Conservation (phyloP, 2,113 vertebrate species). For the Delphinus delphis region DNA sequence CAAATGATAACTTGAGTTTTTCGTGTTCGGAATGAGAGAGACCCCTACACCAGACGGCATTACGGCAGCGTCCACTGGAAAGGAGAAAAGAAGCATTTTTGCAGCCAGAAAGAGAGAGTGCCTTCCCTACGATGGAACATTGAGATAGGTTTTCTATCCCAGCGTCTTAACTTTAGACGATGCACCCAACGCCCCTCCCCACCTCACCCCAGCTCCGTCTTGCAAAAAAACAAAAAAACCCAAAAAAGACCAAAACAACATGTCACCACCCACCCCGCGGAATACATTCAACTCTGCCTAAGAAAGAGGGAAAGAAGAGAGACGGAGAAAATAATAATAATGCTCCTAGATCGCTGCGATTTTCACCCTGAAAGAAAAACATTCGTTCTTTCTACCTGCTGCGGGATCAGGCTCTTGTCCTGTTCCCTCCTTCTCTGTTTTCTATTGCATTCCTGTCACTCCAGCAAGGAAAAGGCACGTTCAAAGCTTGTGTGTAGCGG, state of each 20-base stretch:
- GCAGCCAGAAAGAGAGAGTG: conserved; percentile 27
- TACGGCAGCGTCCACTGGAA: conserved; percentile 59
- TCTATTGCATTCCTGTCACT: neutral
- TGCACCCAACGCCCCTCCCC: conserved; percentile 63
- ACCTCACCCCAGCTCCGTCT: conserved; percentile 62
- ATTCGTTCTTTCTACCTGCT: conserved; percentile 70
- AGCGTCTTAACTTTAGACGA: conserved; percentile 81
- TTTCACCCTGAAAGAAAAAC: conserved; percentile 69
- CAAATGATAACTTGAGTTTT: conserved; percentile 45
- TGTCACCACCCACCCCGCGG: conserved; percentile 55
- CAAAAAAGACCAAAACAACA: conserved; percentile 50
- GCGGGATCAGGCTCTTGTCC: conserved; percentile 18
- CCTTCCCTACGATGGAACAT: conserved; percentile 26
- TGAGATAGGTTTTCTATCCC: conserved; percentile 72
- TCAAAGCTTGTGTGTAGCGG: neutral
- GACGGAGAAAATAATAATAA: neutral
- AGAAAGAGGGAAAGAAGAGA: neutral
- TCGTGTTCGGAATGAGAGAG: conserved; percentile 71
- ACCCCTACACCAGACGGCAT: conserved; percentile 69
- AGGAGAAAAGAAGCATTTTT: conserved; percentile 48
- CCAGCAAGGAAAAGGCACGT: conserved; percentile 32
- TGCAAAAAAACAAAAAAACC: neutral
- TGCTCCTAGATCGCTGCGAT: conserved; percentile 79
- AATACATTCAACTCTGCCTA: conserved; percentile 27
- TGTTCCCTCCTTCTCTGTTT: neutral